Base-by-base conservation (phyloP, 2,888 invertebrate species). In the Spisula solida region DNA sequence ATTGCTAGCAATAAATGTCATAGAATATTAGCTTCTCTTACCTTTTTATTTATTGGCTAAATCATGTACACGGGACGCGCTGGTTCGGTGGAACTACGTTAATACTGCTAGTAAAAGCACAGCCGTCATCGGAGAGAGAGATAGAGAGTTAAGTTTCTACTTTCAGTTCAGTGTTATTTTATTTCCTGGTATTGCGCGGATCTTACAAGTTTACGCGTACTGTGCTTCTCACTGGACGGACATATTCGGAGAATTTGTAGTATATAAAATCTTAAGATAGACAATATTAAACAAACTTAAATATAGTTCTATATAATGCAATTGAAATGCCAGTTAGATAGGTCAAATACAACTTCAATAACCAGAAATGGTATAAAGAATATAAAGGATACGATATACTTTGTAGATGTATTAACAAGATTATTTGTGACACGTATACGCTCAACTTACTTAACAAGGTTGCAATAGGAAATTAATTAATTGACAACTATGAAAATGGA, bases 111-210 rank as follows among this genome's bases (percentile, higher is more conserved):
- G 10, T 66, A 66, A n/a, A 16, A 75, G 75, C 18, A 20, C 16
- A 16, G 31, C 29, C 31, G 75, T 75, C 75, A 31, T 31, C 14
- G 25, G 75, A 75, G 75, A 75, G 75, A 34, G 75, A 75, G 75
- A 31, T 14, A 16, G 18, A 31, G 34, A 31, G 75, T 75, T 31
- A 34, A 75, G 16, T 12, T 31, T 75, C 34, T 18, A 75, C 31
- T 75, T 31, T 75, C 75, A 12, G 75, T 31, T 75, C 75, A 18
- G 34, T 25, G 16, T 75, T 18, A 31, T 31, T 34, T 34, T 31
- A 75, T 75, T 34, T 31, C 75, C 34, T 75, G 29, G 34, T 75
- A 75, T 75, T 31, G 75, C 5, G 31, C 75, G 75, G 75, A 75
- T 75, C 34, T 75, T 75, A 75, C 60, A 6, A 25, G 51, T 51